Evolutionary conservation across 2,888 invertebrate species (phyloP).

Genomic region (Apodemia duryi): DNA sequence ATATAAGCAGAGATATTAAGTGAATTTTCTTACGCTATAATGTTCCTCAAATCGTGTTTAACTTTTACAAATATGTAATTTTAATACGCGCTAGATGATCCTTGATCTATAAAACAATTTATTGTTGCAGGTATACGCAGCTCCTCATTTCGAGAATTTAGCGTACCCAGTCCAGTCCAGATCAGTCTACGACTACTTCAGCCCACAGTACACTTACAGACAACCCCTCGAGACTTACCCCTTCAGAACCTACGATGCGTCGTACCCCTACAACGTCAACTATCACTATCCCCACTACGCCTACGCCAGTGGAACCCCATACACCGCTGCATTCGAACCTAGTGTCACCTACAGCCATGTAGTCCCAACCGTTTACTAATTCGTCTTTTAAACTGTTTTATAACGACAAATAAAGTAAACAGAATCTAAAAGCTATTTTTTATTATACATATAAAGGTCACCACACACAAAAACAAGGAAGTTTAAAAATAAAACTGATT

Average conservation of each 20-base stretch:
- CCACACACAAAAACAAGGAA: not conserved
- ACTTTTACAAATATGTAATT: no score
- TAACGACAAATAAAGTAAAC: not conserved
- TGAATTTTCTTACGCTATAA: no score
- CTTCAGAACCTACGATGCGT: not conserved
- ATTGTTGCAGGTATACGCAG: not conserved
- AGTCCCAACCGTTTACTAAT: not conserved
- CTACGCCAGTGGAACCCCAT: not conserved
- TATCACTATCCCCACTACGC: not conserved
- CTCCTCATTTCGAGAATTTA: not conserved
- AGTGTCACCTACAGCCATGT: not conserved
- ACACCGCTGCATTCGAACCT: not conserved
- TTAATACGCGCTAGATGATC: no score
- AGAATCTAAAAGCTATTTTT: not conserved
- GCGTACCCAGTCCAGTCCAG: not conserved
- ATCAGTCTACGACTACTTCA: not conserved
- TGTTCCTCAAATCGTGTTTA: no score
- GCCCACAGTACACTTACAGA: not conserved
- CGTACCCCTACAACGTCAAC: not conserved
- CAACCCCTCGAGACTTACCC: not conserved
- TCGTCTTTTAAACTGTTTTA: not conserved
- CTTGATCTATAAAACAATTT: not conserved
- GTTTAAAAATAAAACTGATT: no score
- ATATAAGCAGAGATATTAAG: no score
- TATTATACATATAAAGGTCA: not conserved